Base-by-base conservation (phyloP, 2,888 invertebrate species). In the Panzeria rudis region DNA sequence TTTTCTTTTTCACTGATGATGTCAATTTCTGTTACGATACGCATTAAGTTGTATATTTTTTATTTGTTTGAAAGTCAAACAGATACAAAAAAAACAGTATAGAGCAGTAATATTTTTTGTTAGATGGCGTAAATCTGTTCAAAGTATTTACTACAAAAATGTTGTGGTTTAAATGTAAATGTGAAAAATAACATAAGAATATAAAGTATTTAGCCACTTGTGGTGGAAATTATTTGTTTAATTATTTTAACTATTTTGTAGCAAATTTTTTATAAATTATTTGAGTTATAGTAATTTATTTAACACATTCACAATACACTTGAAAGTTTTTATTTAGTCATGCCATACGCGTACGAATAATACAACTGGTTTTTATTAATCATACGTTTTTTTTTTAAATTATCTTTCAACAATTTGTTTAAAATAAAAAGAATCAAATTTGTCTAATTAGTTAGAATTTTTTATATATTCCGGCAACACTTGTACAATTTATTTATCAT, bases 141-240 rank as follows among this genome's bases (percentile, higher is more conserved):
- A 56, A 41, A 41, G 13, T 62, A 59, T 69, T 50, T 69, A 50
- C 29, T 71, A 29, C 35, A 38, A 32, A 62, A 71, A 52, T 41
- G 20, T 52, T 71, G 71, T 54, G 62, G 71, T 79, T 71, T 35
- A 35, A 64, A 71, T 59, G 41, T n/a, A 59, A 64, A 76, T 64
- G 52, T 41, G 17, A 38, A 32, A 47, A 47, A 29, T 23, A 15
- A 13, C 3, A n/a, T 2, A 17, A 66, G 4, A 66, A 29, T 54
- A 5, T 41, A 15, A 64, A 54, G 41, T 29, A 75, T 54, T 64
- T 15, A 17, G 17, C 20, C 35, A 41, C 29, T 75, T 20, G 1
- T 50, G 9, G 35, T 5, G 32, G 8, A 32, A 59, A 35, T 44
- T 5, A 25, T 41, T 71, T 71, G 3, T 35, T 56, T 56, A 56